phyloP scores from a whole-genome alignment of 2,797 vertebrate genomes.

The Acipenser ruthenus region DNA sequence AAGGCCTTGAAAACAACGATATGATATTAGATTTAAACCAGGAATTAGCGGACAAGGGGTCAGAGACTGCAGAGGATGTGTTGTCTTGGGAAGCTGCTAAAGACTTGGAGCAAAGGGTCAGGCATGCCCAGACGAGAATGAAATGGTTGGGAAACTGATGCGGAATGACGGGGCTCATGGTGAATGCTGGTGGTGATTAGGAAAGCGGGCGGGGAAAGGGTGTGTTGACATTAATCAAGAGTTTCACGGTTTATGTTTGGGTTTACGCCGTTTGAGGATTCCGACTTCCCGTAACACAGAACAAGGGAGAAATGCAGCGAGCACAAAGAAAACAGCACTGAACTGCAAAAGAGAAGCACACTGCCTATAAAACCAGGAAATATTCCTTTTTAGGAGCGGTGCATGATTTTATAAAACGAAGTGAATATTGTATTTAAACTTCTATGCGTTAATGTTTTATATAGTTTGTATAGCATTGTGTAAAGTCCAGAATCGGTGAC shows the following conservation, averaged over 20 bases:
- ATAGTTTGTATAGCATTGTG: too few species aligned
- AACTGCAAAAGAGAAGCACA: too few species aligned
- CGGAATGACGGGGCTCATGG: background rate
- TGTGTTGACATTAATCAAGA: background rate
- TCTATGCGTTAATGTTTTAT: too few species aligned
- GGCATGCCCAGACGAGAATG: background rate
- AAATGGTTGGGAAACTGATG: background rate
- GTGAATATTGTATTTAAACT: too few species aligned
- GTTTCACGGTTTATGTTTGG: background rate
- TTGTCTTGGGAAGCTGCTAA: background rate
- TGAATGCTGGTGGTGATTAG: background rate
- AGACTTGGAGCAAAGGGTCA: background rate
- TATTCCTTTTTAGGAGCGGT: too few species aligned
- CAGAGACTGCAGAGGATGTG: background rate
- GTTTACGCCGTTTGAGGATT: too few species aligned
- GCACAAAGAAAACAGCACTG: too few species aligned
- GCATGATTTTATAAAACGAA: too few species aligned
- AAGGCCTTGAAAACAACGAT: background rate
- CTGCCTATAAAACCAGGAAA: too few species aligned
- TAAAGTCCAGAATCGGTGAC: too few species aligned
- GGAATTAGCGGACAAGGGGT: background rate
- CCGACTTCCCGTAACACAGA: too few species aligned
- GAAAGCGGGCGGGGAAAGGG: background rate
- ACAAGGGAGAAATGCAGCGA: too few species aligned
- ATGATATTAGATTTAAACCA: conserved; percentile 3